Evolutionary conservation across 2,797 vertebrate species (phyloP).

Genomic region (Chelonia mydas): DNA sequence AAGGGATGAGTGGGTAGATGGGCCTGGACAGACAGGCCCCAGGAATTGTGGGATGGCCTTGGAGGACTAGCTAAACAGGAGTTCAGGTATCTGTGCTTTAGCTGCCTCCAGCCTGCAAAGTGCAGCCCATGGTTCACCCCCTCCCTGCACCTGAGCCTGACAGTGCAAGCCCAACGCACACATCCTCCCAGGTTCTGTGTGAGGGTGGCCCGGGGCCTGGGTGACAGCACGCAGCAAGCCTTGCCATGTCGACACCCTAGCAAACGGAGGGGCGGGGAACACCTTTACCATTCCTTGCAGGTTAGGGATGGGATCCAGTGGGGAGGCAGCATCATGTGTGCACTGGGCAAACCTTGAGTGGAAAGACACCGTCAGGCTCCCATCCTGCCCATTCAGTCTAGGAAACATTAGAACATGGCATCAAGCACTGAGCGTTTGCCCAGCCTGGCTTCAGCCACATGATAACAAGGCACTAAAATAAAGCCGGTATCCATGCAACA

Average conservation of each 20-base stretch:
- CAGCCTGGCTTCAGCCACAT: neutral
- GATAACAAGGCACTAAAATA: neutral
- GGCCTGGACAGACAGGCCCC: neutral
- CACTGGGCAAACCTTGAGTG: too few species aligned
- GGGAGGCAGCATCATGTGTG: too few species aligned
- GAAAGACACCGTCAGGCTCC: neutral
- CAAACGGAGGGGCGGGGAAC: neutral
- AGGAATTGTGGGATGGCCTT: neutral
- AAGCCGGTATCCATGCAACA: neutral
- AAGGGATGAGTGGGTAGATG: neutral
- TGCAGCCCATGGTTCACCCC: too few species aligned
- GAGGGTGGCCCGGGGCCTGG: too few species aligned
- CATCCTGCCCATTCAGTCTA: neutral
- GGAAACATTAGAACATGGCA: neutral
- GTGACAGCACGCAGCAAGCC: too few species aligned
- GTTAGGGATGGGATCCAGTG: neutral
- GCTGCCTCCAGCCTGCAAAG: too few species aligned
- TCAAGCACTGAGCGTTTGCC: neutral
- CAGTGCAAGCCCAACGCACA: too few species aligned
- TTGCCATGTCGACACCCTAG: neutral
- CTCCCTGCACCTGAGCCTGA: too few species aligned
- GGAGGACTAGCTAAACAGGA: too few species aligned
- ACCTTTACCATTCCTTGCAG: neutral
- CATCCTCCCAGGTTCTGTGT: too few species aligned
- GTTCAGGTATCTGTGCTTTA: too few species aligned